Conservation (phyloP, 2,113 vertebrate species). For the Podiceps cristatus region DNA sequence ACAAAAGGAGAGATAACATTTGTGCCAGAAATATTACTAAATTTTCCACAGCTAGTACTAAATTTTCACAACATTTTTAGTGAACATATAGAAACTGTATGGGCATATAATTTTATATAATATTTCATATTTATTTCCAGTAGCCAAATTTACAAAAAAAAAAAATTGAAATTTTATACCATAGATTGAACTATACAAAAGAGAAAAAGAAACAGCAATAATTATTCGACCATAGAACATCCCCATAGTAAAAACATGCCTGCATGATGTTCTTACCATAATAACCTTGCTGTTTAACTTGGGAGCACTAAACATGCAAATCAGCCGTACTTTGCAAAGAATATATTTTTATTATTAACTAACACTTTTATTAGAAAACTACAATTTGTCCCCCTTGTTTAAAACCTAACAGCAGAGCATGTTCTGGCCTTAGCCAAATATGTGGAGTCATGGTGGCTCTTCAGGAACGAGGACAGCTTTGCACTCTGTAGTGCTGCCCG, state of each 20-base stretch:
- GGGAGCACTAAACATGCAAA: background rate
- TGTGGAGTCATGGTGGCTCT: background rate
- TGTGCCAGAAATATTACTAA: background rate
- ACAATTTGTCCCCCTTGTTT: background rate
- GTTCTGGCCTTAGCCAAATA: background rate
- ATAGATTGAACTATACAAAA: background rate
- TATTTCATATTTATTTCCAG: background rate
- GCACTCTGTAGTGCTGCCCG: fast-evolving
- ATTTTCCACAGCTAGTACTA: background rate
- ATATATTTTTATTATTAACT: background rate
- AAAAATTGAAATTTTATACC: fast-evolving
- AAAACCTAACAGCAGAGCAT: background rate
- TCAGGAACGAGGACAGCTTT: background rate
- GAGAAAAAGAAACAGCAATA: background rate
- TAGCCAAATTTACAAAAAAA: background rate
- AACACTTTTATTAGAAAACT: background rate
- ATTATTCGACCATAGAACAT: background rate
- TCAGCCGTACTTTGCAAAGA: background rate
- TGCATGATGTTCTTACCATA: background rate
- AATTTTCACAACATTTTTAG: background rate
- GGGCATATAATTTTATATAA: background rate
- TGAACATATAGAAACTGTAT: background rate
- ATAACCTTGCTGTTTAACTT: background rate
- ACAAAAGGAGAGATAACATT: background rate
- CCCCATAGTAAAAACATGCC: background rate